Conservation (phyloP, 37 sponge, comb jelly and placozoan species). For the Dysidea cf. avara region DNA sequence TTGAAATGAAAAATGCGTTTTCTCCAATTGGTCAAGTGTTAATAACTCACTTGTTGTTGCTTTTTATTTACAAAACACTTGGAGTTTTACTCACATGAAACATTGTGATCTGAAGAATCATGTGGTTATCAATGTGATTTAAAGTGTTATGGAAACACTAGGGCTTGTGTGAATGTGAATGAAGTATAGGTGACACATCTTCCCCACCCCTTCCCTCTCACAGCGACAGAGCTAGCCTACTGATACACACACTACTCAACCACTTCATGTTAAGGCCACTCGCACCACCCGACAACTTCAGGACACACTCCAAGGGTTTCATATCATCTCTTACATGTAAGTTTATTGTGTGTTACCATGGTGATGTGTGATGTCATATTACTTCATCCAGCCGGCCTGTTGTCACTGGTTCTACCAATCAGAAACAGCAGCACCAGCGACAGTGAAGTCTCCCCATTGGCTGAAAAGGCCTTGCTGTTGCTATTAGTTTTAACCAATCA, state of each 20-base stretch:
- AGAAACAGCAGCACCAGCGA: neutral
- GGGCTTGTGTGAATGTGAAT: conserved; percentile 23
- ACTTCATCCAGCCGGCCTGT: conserved; percentile 75
- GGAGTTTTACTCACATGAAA: too few relatives aligned
- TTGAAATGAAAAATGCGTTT: too few relatives aligned
- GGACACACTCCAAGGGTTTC: conserved; percentile 48
- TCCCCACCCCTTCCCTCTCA: neutral
- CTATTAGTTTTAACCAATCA: conserved; percentile 67
- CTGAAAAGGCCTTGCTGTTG: conserved; percentile 66
- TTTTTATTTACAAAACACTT: too few relatives aligned
- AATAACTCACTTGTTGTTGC: too few relatives aligned
- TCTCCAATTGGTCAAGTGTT: too few relatives aligned
- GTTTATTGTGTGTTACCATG: neutral
- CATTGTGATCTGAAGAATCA: too few relatives aligned
- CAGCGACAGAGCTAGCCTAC: conserved; percentile 26
- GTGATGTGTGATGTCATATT: neutral
- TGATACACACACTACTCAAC: conserved; percentile 50
- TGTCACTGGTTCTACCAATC: conserved; percentile 50
- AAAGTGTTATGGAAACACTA: too few relatives aligned
- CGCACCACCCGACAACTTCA: conserved; percentile 60
- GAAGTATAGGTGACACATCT: neutral
- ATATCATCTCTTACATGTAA: conserved; percentile 66
- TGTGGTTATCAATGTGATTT: too few relatives aligned
- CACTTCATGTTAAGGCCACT: conserved; percentile 50
- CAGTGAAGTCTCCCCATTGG: conserved; percentile 54